Evolutionary conservation across 2,113 vertebrate species (phyloP).

Genomic region (Puntigrus tetrazona): DNA sequence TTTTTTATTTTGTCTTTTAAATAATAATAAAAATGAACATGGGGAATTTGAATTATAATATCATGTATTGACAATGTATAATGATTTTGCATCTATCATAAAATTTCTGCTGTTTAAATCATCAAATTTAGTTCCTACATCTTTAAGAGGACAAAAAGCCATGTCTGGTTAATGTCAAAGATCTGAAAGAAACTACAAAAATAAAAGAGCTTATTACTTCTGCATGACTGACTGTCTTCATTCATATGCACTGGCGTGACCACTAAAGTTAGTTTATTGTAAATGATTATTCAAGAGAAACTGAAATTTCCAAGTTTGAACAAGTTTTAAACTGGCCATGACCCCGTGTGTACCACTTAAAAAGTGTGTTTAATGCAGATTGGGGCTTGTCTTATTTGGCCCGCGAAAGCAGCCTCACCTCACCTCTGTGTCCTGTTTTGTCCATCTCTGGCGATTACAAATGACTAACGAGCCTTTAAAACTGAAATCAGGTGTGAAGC

Average conservation of each 20-base stretch:
- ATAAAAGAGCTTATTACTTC: neutral
- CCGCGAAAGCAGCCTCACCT: slow-evolving; percentile 38
- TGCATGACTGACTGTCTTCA: neutral
- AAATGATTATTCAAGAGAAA: slow-evolving; percentile 23
- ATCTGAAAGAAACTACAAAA: neutral
- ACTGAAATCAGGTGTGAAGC: slow-evolving; percentile 51
- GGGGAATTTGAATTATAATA: neutral
- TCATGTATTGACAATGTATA: neutral
- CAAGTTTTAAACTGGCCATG: slow-evolving; percentile 73
- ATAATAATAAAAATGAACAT: neutral
- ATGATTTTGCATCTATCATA: neutral
- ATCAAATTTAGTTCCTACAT: neutral
- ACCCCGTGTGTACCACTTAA: slow-evolving; percentile 69
- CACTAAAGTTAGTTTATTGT: slow-evolving; percentile 31
- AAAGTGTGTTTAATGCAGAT: slow-evolving; percentile 70
- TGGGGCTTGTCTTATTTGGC: slow-evolving; percentile 72
- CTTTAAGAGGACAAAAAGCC: neutral
- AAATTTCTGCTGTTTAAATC: neutral
- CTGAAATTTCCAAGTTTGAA: slow-evolving; percentile 43
- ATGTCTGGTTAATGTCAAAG: neutral
- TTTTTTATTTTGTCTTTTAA: neutral
- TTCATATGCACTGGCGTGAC: neutral
- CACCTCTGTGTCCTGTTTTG: slow-evolving; percentile 51
- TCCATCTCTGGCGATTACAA: slow-evolving; percentile 58
- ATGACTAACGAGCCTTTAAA: slow-evolving; percentile 53